Base-by-base conservation (phyloP, 2,113 vertebrate genomes). In the Ovibos moschatus region DNA sequence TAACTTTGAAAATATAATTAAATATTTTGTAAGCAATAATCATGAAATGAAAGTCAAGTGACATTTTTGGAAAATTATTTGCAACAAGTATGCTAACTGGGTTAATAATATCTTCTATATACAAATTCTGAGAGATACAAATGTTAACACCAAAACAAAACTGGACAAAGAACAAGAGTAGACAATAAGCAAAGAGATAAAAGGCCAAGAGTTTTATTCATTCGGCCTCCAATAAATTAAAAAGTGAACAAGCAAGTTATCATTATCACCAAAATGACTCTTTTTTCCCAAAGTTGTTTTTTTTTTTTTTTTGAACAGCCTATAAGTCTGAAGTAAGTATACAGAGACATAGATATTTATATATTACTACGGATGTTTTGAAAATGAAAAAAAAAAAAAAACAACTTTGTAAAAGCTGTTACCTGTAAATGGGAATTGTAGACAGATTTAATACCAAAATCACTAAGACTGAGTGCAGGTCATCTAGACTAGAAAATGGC, bases 1-100 rank as follows among this genome's bases (percentile, higher is more conserved):
- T 93, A 74, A 11, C 25, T 45, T 95, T 90, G 55, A 90, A 96
- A 96, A 95, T 5, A 17, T 90, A 97, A 87, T 84, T 74, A 91
- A 87, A 67, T 64, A 83, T 50, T 91, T 11, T 58, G 5, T 33
- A 53, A 36, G 2, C 55, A 87, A 58, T 47, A 36, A 47, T 3
- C 0, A 27, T 45, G 23, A 94, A 51, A 84, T 40, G 5, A 84
- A 82, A 95, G 33, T 17, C 25, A 87, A 89, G 67, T 79, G 7
- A 28, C 58, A 21, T 27, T 85, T 16, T 83, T 79, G 19, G 28
- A 60, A 84, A 23, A 82, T 12, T 12, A 47, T 83, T 89, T 79
- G 19, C 10, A 57, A 87, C 6, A 94, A 28, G 23, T n/a, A 55
- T 27, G 27, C 53, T 84, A 89, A 82, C 3, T 94, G n/a, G 40